Evolutionary conservation across 2,888 invertebrate species (phyloP).

Genomic region (Phortica okadai): DNA sequence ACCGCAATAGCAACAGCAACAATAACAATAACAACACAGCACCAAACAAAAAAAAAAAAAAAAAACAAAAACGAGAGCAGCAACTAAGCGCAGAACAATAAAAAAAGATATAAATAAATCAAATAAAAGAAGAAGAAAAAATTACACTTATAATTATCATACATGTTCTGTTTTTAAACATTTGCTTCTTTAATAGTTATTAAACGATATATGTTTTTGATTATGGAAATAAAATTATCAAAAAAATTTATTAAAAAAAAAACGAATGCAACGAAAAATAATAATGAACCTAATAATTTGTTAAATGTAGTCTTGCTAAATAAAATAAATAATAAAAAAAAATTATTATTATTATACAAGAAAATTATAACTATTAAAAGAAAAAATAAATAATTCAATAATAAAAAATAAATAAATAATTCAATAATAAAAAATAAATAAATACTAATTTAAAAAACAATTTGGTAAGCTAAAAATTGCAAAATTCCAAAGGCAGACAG

Average conservation of each 20-base stretch:
- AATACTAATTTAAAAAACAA: no score
- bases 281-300: not conserved
- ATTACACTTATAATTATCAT: not conserved
- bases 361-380: no score
- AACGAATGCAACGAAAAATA: no score
- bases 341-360: no score
- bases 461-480: not conserved
- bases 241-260: not conserved
- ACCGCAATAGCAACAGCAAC: no score
- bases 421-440: no score
- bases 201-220: not conserved
- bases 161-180: no score
- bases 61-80: conserved; percentile 19
- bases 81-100: conserved; percentile 38
- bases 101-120: conserved; percentile 41
- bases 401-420: not conserved
- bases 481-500: no score
- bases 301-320: not conserved
- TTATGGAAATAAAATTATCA: not conserved
- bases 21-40: not conserved
- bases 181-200: not conserved
- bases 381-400: no score
- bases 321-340: not conserved
- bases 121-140: conserved; percentile 36
- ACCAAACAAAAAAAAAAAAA: not conserved